These are phyloP conservation scores for Rhopalosiphum padi DNA, from an alignment of 1,140 invertebrate genomes.

Conservation along the genomic window DNA sequence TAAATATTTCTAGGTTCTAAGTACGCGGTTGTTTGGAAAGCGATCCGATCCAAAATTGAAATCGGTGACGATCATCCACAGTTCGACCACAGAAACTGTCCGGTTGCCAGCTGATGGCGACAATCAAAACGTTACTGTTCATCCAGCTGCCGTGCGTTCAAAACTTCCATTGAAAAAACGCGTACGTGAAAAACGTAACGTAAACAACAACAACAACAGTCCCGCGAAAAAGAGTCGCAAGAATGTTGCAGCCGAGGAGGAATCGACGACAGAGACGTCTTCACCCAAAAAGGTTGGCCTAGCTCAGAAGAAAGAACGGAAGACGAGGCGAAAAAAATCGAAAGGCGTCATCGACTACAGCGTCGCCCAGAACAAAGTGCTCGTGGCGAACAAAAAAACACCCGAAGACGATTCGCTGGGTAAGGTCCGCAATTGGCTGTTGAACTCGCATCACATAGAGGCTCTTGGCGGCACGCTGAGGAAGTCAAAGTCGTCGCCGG, in stretches of 20 bases:
- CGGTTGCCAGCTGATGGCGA: slow-evolving; percentile 76
- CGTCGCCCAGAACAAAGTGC: not conserved
- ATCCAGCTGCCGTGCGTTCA: slow-evolving; percentile 74
- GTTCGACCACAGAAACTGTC: slow-evolving; percentile 83
- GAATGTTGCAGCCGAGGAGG: slow-evolving; percentile 55
- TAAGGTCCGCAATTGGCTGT: slow-evolving; percentile 84
- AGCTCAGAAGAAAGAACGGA: slow-evolving; percentile 27
- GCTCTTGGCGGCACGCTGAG: slow-evolving; percentile 62
- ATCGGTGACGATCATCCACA: slow-evolving; percentile 84
- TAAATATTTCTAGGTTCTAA: slow-evolving; percentile 71
- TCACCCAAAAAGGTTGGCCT: not conserved
- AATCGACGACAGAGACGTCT: not conserved
- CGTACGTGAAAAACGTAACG: slow-evolving; percentile 67
- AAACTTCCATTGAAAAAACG: slow-evolving; percentile 79
- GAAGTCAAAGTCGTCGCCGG: slow-evolving; percentile 77
- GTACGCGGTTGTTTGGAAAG: slow-evolving; percentile 79
- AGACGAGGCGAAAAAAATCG: slow-evolving; percentile 23
- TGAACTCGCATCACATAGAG: slow-evolving; percentile 71
- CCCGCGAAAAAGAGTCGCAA: slow-evolving; percentile 53
- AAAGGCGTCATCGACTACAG: slow-evolving; percentile 52
- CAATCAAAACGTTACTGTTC: slow-evolving; percentile 70
- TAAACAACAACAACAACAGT: slow-evolving; percentile 59
- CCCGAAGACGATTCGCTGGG: slow-evolving; percentile 74
- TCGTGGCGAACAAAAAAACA: slow-evolving; percentile 35
- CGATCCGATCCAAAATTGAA: slow-evolving; percentile 79